phyloP scores from a whole-genome alignment of 2,113 vertebrate species.

The Anoura caudifer region DNA sequence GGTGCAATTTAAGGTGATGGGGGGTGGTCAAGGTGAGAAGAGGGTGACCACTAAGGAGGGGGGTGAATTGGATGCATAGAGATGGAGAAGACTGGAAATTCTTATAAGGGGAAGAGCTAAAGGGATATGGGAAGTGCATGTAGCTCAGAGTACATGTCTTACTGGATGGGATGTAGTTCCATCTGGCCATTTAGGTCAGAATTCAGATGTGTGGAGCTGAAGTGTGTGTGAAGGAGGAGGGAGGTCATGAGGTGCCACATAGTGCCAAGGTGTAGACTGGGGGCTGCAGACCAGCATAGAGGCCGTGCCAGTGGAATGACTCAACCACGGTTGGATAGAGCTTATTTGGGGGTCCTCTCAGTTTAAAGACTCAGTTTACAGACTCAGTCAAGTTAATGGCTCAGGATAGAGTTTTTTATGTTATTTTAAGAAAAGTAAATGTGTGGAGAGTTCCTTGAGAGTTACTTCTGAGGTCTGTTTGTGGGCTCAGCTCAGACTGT shows the following conservation, averaged over 20 bases:
- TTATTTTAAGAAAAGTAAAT: neutral
- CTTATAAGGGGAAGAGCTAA: neutral
- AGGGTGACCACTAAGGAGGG: no score
- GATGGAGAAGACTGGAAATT: neutral
- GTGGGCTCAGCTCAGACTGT: neutral
- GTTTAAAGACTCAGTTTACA: no score
- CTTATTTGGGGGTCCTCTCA: neutral
- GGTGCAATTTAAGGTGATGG: neutral
- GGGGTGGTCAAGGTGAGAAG: neutral
- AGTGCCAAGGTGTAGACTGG: neutral
- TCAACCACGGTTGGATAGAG: neutral
- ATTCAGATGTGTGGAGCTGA: neutral
- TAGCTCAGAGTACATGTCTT: neutral
- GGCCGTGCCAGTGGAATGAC: neutral
- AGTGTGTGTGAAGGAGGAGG: no score
- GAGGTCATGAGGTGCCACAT: neutral
- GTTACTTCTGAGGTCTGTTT: neutral
- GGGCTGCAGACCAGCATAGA: neutral
- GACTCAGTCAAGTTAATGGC: no score
- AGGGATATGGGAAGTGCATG: neutral
- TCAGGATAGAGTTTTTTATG: neutral
- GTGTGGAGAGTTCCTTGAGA: neutral
- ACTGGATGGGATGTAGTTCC: neutral
- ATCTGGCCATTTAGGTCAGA: neutral
- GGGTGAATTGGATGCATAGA: neutral